Percentiles rank a stretch among this genome's conserved stretches.
Conservation (phyloP, 1,140 invertebrate genomes). For the Trialeurodes vaporariorum region DNA sequence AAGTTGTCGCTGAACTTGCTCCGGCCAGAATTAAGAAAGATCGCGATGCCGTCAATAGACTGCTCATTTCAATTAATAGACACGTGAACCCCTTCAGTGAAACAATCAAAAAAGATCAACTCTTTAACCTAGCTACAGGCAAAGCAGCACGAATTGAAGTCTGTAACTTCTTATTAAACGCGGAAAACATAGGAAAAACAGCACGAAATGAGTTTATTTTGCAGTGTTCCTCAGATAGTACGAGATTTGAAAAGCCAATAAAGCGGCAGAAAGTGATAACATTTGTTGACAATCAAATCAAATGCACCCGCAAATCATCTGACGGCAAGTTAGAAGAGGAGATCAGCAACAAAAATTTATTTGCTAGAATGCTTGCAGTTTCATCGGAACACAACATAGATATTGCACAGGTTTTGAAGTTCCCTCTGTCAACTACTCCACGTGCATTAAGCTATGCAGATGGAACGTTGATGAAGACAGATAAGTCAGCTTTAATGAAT, state of each 20-base stretch:
- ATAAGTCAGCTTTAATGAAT: no score
- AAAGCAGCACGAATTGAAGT: slow-evolving; percentile 9
- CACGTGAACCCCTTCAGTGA: slow-evolving; percentile 10
- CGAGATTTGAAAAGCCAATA: slow-evolving; percentile 10
- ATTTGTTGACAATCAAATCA: no score
- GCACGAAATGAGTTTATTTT: slow-evolving; percentile 7
- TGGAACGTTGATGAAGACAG: no score
- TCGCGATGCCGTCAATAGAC: neutral
- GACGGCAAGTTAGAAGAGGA: no score
- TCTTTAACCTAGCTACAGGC: slow-evolving; percentile 12
- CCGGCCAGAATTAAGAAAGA: neutral
- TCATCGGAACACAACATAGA: no score
- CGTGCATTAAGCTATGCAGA: no score
- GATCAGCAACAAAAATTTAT: no score
- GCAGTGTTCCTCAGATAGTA: slow-evolving; percentile 9
- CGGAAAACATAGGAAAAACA: slow-evolving; percentile 10
- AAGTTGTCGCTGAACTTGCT: neutral
- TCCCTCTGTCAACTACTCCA: no score
- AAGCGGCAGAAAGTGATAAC: no score
- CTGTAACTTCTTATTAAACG: slow-evolving; percentile 9
- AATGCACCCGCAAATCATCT: no score
- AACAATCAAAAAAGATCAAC: slow-evolving; percentile 5
- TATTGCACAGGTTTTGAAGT: no score
- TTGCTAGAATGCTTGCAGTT: no score
- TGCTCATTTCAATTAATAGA: neutral